Conservation (phyloP, 2,888 invertebrate species). For the Thymelicus sylvestris region DNA sequence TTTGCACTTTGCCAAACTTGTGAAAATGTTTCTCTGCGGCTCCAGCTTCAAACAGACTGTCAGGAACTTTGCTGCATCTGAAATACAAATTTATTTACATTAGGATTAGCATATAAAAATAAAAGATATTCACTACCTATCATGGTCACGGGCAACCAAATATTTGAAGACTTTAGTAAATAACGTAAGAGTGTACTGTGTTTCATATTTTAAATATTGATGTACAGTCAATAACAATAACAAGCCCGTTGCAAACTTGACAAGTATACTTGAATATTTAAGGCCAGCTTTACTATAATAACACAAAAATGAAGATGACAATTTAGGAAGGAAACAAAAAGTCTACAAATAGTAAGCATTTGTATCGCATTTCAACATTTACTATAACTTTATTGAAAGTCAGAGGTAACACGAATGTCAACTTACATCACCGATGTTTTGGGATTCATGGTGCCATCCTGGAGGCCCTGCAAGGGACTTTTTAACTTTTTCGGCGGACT, state of each 20-base stretch:
- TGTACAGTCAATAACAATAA: not conserved
- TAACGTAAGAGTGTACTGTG: too few species aligned
- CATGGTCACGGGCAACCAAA: too few species aligned
- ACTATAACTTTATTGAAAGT: slow-evolving; percentile 19
- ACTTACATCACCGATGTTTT: slow-evolving; percentile 77
- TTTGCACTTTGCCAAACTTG: slow-evolving; percentile 88
- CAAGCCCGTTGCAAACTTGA: too few species aligned
- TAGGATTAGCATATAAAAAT: too few species aligned
- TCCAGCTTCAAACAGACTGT: slow-evolving; percentile 84
- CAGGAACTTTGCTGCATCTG: slow-evolving; percentile 88
- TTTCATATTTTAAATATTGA: too few species aligned
- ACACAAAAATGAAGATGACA: slow-evolving; percentile 3
- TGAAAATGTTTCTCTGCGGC: slow-evolving; percentile 88
- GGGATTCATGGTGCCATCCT: slow-evolving; percentile 57
- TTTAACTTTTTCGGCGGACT: slow-evolving; percentile 65
- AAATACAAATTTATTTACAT: slow-evolving; percentile 38
- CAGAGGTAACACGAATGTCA: slow-evolving; percentile 13
- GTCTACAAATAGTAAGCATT: not conserved
- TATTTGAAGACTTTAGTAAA: too few species aligned
- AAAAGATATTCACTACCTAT: too few species aligned
- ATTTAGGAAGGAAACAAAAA: not conserved
- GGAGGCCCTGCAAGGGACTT: slow-evolving; percentile 59
- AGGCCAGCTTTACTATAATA: too few species aligned
- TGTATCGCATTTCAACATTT: not conserved
- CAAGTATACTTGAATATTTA: too few species aligned